Base-by-base conservation (phyloP, 2,888 invertebrate genomes). In the Apamea sordens region DNA sequence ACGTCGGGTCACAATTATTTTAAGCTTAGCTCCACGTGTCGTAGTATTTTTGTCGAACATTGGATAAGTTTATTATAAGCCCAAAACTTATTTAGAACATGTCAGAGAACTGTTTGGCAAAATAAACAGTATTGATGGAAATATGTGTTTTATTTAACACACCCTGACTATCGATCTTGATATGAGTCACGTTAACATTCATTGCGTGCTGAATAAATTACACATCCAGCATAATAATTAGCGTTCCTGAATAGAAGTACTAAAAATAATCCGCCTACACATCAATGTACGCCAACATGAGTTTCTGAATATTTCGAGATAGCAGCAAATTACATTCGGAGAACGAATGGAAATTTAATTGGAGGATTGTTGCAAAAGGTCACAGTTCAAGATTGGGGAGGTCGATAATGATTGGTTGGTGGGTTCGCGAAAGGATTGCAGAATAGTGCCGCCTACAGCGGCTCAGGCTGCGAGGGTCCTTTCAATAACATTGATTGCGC, bases 341-440 rank as follows among this genome's bases (percentile, higher is more conserved):
- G 82, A 78, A 78, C 81, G 79, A 83, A 89, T 87, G 89, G 88
- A 90, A 92, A 91, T 92, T 92, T 92, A 88, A 91, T 92, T 90
- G 90, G 80, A 84, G 89, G 85, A 83, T 88, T 83, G 84, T 81
- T 84, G 88, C 78, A 80, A 95, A 96, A 96, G 95, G 96, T 95
- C 94, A 94, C 79, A 94, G 96, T 92, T 95, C 93, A 94, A 91
- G 91, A 91, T 92, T 90, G 83, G 90, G 89, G 86, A 91, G 94
- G 93, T 94, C 94, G 95, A 95, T 95, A 94, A 90, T 87, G 83
- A 88, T 83, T 90, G 90, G 94, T 82, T 77, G 82, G 90, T 91
- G 70, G 68, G 79, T 88, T 83, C 83, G 86, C 75, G 87, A 84
- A 90, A 87, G 86, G 90, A 89, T 92, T 89, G 88, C 87, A 89